Evolutionary conservation across 92 coral and sea anemone genomes (phyloP), one percentile per base, ranked within the genome.

Genomic region (Paramuricea clavata): DNA sequence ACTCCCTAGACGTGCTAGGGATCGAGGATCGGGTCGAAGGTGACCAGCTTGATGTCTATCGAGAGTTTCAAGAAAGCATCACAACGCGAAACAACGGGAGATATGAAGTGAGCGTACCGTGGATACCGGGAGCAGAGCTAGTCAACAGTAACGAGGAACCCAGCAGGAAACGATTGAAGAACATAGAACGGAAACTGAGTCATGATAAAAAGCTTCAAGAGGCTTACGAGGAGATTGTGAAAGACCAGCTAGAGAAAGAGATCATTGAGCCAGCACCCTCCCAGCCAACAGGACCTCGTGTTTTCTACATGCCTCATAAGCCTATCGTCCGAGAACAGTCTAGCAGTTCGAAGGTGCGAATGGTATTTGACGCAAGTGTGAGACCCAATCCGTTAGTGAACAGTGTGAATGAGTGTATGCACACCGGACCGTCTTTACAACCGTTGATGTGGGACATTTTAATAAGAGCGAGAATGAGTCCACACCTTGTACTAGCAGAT

Each of bases 71-170:
- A 30, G 92, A 88, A 74, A 83, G 44, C 25, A 49, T 88, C 42
- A 57, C 76, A 73, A 70, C 57, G 44, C 23, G 64, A 16, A 74
- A 57, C 16, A 44, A 68, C 42, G 90, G 87, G 76, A 80, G 93
- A 67, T 91, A 87, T 57, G 91, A 82, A 78, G 94, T 91, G 13
- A 57, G 69, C 11, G 92, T 91, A 19, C 94, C 94, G 5, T 91
- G 92, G 94, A 80, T 91, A 34, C 94, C 94, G 60, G 92, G 90
- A 22, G 81, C 92, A 73, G 42, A 86, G 47, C 57, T 91, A 28
- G 64, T 57, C 11, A 85, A 85, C 33, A 91, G 82, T 17, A 90
- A 90, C 36, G 91, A 87, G 80, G 57, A 22, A 15, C 85, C 83
- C 43, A 87, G 93, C 86, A 83, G 89, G 47, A 85, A 83, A 78